Conservation (phyloP, 2,888 invertebrate species). For the Oeneis ivallda region DNA sequence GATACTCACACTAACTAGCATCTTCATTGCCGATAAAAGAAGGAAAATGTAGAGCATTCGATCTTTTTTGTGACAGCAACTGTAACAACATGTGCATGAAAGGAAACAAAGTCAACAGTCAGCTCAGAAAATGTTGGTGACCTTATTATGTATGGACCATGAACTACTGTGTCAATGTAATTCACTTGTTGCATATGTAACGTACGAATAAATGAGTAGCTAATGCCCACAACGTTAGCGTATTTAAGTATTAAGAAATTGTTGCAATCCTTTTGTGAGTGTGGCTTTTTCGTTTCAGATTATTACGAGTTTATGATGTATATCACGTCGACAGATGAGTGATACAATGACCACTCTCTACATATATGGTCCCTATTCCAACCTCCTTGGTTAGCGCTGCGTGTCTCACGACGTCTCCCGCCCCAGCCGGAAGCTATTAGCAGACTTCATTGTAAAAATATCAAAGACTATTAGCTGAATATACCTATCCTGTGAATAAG, state of each 20-base stretch:
- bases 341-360: neutral
- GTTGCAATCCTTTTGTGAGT: neutral
- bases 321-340: neutral
- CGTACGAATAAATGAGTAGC: neutral
- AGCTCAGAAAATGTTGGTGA: conserved; percentile 5
- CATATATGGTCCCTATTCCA: too few relatives aligned
- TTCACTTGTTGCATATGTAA: conserved; percentile 21
- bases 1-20: neutral
- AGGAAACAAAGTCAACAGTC: conserved; percentile 3
- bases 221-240: neutral
- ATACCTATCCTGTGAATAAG: too few relatives aligned
- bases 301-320: neutral
- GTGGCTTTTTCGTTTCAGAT: neutral
- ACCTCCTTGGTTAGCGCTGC: neutral
- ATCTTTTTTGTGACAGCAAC: too few relatives aligned
- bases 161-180: conserved; percentile 31
- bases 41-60: too few relatives aligned
- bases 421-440: neutral
- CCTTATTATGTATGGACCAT: conserved; percentile 21
- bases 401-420: neutral
- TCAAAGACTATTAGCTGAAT: too few relatives aligned
- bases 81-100: neutral
- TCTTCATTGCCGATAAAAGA: neutral
- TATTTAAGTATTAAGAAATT: neutral
- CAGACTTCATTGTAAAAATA: neutral